Evolutionary conservation across 2,113 vertebrate genomes (phyloP), one percentile per base, ranked within the genome.

Genomic region (Mirounga angustirostris): DNA sequence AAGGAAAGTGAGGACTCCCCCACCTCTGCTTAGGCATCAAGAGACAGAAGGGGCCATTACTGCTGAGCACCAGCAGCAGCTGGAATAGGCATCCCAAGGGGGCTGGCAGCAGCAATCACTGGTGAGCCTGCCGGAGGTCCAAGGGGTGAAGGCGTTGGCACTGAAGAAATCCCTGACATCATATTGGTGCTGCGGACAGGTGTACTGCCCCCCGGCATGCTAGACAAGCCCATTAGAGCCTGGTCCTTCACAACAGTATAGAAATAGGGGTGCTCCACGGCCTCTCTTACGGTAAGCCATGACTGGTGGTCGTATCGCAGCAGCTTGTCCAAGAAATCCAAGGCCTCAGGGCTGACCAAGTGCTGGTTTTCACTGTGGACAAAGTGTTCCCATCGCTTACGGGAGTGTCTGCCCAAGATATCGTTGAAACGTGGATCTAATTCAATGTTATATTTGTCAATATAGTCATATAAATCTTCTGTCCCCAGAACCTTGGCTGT

Each of bases 111-210:
- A 98, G 99, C 99, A 95, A 99, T 99, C 98, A 99, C 99, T 2
- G 99, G 99, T 0, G 99, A 99, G 98, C 99, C 99, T 56, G 99
- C 99, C 94, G 99, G 99, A 97, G 99, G 99, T 96, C 99, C 99
- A 52, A 99, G 99, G 98, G 99, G 99, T 93, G 99, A 99, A 97
- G 99, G 99, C 96, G 99, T 99, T 99, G 99, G 99, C 99, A 99
- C 99, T 99, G 99, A 99, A 98, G 99, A 99, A 98, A 99, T 99
- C 98, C 99, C 99, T 99, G 99, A 99, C 99, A 99, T 99, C 99
- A 99, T 99, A 96, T 98, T 99, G n/a, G 99, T 99, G 96, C 99
- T 99, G 98, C 99, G 99, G 98, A 99, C 99, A 54, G 99, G 99
- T 40, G 99, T 99, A 98, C 99, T 99, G 97, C 98, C 99, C 74